Evolutionary conservation across 2,797 vertebrate genomes (phyloP).

Genomic region (Rhincodon typus): DNA sequence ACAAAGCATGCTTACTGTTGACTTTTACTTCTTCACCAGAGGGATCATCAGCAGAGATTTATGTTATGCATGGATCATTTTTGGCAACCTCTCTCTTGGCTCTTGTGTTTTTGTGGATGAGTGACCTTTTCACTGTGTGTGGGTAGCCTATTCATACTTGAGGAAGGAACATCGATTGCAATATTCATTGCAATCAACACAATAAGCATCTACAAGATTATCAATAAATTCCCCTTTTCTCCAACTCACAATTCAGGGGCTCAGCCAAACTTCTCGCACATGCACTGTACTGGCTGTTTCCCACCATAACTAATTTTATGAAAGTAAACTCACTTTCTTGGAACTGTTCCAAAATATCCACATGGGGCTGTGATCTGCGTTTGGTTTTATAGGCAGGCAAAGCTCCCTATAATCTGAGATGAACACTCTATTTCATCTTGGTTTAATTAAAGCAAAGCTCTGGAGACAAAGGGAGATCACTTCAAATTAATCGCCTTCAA

Average conservation of each 20-base stretch:
- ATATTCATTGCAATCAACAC: neutral
- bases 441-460: slow-evolving; percentile 17
- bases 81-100: neutral
- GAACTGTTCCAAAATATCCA: neutral
- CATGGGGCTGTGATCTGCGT: neutral
- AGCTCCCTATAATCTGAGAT: neutral
- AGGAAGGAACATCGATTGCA: neutral
- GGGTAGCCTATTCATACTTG: neutral
- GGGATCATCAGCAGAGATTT: neutral
- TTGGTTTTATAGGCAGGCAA: neutral
- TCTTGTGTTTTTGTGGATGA: neutral
- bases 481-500: neutral
- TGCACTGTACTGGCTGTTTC: neutral
- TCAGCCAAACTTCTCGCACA: neutral
- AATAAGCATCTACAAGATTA: neutral
- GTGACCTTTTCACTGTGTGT: neutral
- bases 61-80: neutral
- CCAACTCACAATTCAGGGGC: neutral
- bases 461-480: neutral
- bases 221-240: neutral
- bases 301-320: neutral
- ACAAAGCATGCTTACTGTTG: neutral
- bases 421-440: neutral
- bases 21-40: neutral
- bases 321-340: neutral